Base-by-base conservation (phyloP, 2,888 invertebrate species). In the Coecobrya sp. region DNA sequence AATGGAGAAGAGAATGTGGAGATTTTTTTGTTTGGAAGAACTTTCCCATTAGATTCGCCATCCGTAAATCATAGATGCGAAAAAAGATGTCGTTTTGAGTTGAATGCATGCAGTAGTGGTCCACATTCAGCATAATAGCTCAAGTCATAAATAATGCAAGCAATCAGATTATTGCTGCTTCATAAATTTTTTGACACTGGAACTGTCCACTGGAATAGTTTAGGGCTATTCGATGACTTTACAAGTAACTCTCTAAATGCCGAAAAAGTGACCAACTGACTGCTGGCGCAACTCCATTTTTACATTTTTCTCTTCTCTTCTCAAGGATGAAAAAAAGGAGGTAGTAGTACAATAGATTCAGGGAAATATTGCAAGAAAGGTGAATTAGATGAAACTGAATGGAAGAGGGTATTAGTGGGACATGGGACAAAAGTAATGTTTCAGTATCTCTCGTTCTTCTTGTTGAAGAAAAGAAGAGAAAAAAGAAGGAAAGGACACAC, bases 401-500 rank as follows among this genome's bases (percentile, higher is more conserved):
- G 49, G 10, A 49, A 13, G 4, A 7, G 42, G 4, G 62, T 10
- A 22, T 5, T 62, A 8, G 62, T 22, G 8, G n/a, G 25, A 25
- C 62, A 22, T 70, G 42, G 62, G 25, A 70, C 7, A 70, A 13
- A n/a, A 30, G 16, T 36, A 36, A 70, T 25, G 62, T 25, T 62
- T 62, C 25, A 16, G 8, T n/a, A 62, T 62, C 62, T 22, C 62
- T 8, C 22, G 22, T 22, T 62, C 25, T 10, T 62, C 62, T 22
- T 36, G 30, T 70, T 70, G 42, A 36, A 30, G 19, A 70, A 13
- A 1, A 62, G 19, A 4, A 36, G 16, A 36, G 36, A 13, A 36
- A 16, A 25, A 70, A 25, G 16, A 70, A 16, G 36, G 70, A 70
- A 70, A 70, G n/a, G 70, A 36, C 70, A 30, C 27, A 42, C 30